These are phyloP conservation scores for Ictalurus furcatus DNA, from an alignment of 2,113 vertebrate genomes.

Conservation along the genomic window DNA sequence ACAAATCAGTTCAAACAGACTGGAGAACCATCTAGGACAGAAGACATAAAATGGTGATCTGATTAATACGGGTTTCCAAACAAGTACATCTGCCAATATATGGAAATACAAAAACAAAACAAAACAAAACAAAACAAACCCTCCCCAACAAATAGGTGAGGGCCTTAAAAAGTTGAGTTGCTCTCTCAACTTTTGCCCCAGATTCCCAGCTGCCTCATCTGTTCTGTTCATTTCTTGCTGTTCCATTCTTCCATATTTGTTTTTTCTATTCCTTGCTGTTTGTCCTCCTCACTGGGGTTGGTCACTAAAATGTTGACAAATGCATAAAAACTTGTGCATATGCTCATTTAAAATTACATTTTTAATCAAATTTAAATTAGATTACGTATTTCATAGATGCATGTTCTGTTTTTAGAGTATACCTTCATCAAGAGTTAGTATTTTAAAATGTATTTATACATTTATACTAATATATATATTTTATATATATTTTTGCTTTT, in stretches of 20 bases:
- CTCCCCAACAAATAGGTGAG: neutral
- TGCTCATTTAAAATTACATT: neutral
- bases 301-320: constrained; percentile 49
- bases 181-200: neutral
- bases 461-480: neutral
- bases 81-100: neutral
- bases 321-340: neutral
- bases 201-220: neutral
- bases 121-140: neutral
- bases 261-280: neutral
- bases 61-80: neutral
- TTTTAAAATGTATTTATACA: neutral
- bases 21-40: neutral
- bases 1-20: neutral
- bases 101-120: neutral
- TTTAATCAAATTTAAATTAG: neutral
- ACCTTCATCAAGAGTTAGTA: neutral
- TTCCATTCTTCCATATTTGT: neutral
- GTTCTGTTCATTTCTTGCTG: neutral
- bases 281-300: constrained; percentile 46
- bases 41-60: neutral
- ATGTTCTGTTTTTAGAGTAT: neutral
- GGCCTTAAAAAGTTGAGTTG: neutral
- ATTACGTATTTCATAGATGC: neutral
- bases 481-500: neutral